Percentiles rank a stretch among this genome's conserved stretches.
Conservation (phyloP, 2,113 vertebrate species). For the Haemorhous mexicanus region DNA sequence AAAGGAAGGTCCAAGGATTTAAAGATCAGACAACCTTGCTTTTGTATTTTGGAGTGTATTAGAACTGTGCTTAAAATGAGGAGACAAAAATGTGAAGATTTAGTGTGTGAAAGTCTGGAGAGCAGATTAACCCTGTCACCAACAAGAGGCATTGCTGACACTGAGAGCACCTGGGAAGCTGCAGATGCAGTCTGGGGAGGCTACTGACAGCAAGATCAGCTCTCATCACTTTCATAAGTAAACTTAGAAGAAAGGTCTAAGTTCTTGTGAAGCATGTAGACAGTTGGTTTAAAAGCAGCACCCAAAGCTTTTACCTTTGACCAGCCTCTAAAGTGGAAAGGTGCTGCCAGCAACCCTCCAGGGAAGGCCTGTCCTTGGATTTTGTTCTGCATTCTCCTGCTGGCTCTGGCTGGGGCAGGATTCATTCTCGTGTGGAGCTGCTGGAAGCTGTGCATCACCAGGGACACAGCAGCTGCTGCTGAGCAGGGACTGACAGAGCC, state of each 20-base stretch:
- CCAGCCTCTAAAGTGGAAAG: background rate
- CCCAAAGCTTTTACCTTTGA: background rate
- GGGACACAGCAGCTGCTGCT: background rate
- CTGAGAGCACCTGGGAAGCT: background rate
- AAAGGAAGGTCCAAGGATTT: background rate
- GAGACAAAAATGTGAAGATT: background rate
- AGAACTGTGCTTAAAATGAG: background rate
- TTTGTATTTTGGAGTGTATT: background rate
- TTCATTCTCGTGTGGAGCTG: background rate
- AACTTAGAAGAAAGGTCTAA: background rate
- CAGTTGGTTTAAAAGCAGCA: background rate
- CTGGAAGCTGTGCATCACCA: background rate
- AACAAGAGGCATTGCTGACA: background rate
- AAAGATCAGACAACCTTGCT: background rate
- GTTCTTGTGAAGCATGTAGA: background rate
- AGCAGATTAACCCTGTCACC: background rate
- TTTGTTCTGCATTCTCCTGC: rapidly evolving
- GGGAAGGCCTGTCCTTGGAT: background rate
- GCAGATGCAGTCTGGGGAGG: background rate
- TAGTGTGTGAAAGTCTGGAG: background rate
- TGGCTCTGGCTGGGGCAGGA: background rate
- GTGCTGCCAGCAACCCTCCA: background rate
- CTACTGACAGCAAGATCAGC: background rate
- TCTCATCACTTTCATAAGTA: background rate
- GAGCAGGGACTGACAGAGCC: background rate